Base-by-base conservation (phyloP, 2,113 vertebrate genomes). In the Triplophysa rosa region DNA sequence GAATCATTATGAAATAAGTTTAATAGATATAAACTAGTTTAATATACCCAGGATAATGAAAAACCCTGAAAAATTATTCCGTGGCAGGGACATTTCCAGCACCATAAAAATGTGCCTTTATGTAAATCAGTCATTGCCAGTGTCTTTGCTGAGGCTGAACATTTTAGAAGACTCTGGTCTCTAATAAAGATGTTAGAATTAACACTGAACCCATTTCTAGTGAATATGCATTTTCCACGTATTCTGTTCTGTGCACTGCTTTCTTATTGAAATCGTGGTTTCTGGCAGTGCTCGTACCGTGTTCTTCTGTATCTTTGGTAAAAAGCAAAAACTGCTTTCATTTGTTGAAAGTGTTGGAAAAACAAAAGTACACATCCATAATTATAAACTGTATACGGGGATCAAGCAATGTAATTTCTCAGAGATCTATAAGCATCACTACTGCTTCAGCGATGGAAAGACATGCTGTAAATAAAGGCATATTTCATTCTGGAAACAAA, bases 1-100 rank as follows among this genome's bases (percentile, higher is more conserved):
- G 67, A 71, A 77, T 83, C 47, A 76, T 79, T 76, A 82, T 79
- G 68, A 80, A 83, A 71, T 80, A 64, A 37, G 84, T 68, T 78
- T 8, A 67, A 69, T 81, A 75, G 67, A 80, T 84, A 85, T 86
- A 82, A 87, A 82, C 71, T 66, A 21, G 77, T 64, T 82, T 82
- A 83, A 85, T 84, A 87, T 84, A 80, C 79, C 70, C 77, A 68
- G 77, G 76, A 82, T 42, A 79, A 78, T 77, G 56, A 19, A 33
- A 73, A 59, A 76, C 72, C 52, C 65, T 79, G 75, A 21, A 70
- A 81, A 84, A 77, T 86, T 47, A 82, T 83, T 83, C 63, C 67
- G 40, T 47, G 78, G 73, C 77, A 42, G 45, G 61, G 52, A n/a
- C 56, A 70, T 69, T 33, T 59, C 73, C 71, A 66, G 56, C 59